Conservation (phyloP, 2,888 invertebrate species). For the Drosophila setosimentum region DNA sequence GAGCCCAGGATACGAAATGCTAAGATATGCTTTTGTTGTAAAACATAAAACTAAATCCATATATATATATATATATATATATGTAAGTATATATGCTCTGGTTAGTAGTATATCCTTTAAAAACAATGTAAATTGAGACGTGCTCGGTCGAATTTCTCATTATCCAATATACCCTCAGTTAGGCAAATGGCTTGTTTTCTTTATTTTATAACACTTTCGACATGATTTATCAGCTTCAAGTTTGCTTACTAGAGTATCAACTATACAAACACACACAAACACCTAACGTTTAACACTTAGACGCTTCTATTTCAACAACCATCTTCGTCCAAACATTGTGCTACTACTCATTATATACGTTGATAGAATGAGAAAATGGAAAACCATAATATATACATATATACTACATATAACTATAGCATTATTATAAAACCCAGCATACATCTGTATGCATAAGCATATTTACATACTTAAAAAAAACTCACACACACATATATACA, state of each 20-base stretch:
- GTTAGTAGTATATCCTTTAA: constrained; percentile 1
- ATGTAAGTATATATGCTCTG: constrained; percentile 2
- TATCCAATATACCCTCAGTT: constrained; percentile 10
- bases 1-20: background rate
- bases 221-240: constrained; percentile 22
- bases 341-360: constrained; percentile 73
- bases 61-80: background rate
- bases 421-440: constrained; percentile 17
- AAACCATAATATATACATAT: constrained; percentile 25
- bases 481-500: constrained; percentile 16
- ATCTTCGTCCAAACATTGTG: constrained; percentile 79
- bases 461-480: constrained; percentile 23
- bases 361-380: constrained; percentile 59
- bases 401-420: constrained; percentile 20
- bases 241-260: constrained; percentile 27
- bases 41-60: background rate
- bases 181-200: constrained; percentile 18
- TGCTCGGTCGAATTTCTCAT: background rate
- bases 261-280: constrained; percentile 22
- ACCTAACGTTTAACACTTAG: constrained; percentile 44
- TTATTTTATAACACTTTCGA: constrained; percentile 15
- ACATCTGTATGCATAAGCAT: constrained; percentile 22
- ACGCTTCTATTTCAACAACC: constrained; percentile 75
- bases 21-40: background rate
- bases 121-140: constrained; percentile 11